phyloP scores from a whole-genome alignment of 2,888 invertebrate species.

The Arrhopalites spinosus region DNA sequence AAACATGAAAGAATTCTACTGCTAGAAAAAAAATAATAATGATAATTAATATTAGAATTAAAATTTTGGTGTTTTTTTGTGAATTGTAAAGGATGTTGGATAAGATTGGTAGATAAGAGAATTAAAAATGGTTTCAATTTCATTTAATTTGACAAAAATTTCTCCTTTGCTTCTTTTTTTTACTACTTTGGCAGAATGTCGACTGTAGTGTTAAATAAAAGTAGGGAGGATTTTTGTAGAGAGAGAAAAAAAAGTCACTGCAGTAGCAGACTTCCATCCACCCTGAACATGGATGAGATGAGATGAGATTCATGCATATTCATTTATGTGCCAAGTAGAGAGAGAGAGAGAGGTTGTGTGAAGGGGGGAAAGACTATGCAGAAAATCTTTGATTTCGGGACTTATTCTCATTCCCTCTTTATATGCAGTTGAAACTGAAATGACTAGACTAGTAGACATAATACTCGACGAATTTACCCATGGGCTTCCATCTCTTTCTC shows the following conservation, averaged over 20 bases:
- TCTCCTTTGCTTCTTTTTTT: too few relatives aligned
- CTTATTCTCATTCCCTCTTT: constrained; percentile 48
- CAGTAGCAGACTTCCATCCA: constrained; percentile 23
- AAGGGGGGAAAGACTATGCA: constrained; percentile 36
- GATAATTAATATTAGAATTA: neutral
- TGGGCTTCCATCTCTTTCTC: constrained; percentile 41
- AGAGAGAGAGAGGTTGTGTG: constrained; percentile 25
- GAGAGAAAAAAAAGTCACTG: neutral
- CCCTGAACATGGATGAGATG: constrained; percentile 37
- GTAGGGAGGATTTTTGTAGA: too few relatives aligned
- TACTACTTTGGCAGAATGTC: too few relatives aligned
- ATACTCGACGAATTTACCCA: constrained; percentile 48
- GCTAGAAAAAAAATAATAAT: too few relatives aligned
- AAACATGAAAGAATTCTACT: too few relatives aligned
- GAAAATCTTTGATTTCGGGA: constrained; percentile 53
- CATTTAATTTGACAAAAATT: constrained; percentile 1
- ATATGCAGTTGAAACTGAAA: constrained; percentile 39
- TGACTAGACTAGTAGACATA: constrained; percentile 48
- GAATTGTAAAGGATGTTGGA: neutral
- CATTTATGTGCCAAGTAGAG: constrained; percentile 33
- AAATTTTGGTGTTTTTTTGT: neutral
- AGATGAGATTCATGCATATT: constrained; percentile 36
- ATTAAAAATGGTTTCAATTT: constrained; percentile 12
- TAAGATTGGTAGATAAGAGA: neutral
- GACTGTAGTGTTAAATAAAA: too few relatives aligned